These are phyloP conservation scores for Solenopsis invicta DNA, from an alignment of 1,140 invertebrate species.

Conservation along the genomic window DNA sequence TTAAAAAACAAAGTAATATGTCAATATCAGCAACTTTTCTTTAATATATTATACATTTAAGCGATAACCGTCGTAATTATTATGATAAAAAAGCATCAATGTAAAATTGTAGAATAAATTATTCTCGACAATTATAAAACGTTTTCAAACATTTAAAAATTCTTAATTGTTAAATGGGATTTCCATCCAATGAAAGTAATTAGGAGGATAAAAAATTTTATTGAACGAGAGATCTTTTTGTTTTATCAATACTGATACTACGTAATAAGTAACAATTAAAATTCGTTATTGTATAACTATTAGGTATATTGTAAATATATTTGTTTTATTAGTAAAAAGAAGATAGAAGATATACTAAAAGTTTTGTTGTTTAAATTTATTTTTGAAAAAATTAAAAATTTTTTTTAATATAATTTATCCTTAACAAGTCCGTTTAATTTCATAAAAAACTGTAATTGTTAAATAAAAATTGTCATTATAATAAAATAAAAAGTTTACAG, in stretches of 20 bases:
- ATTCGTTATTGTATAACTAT: too few species aligned
- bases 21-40: too few species aligned
- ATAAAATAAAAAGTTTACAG: background rate
- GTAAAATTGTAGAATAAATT: background rate
- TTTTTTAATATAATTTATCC: background rate
- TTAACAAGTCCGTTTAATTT: background rate
- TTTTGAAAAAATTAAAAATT: background rate
- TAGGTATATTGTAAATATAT: too few species aligned
- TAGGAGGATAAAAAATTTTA: background rate
- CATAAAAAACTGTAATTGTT: background rate
- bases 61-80: too few species aligned
- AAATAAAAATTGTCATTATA: background rate
- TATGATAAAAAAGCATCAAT: too few species aligned
- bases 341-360: background rate
- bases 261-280: too few species aligned
- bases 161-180: background rate
- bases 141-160: too few species aligned
- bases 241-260: too few species aligned
- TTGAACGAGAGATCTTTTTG: background rate
- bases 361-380: background rate
- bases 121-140: too few species aligned
- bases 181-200: background rate
- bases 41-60: too few species aligned
- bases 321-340: too few species aligned
- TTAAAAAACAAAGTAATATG: too few species aligned